Evolutionary conservation across 1,140 invertebrate genomes (phyloP).

Genomic region (Brachystomella parvula): DNA sequence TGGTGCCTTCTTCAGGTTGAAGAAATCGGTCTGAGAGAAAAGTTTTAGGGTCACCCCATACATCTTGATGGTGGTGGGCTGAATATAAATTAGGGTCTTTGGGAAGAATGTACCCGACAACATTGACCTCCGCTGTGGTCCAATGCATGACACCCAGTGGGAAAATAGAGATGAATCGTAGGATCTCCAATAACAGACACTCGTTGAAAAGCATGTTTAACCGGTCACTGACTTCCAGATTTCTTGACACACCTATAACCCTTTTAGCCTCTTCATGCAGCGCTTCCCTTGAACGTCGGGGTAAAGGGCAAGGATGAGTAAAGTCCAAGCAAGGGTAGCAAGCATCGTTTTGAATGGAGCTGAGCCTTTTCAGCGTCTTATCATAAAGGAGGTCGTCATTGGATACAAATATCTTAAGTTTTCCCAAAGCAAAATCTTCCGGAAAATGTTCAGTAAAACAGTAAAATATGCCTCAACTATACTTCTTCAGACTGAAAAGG

Average conservation of each 20-base stretch:
- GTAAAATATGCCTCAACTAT: too few species aligned
- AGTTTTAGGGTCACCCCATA: constrained; percentile 44
- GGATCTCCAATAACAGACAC: constrained; percentile 23
- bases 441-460: too few species aligned
- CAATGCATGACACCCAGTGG: not conserved
- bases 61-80: constrained; percentile 42
- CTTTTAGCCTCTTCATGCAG: not conserved
- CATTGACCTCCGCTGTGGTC: not conserved
- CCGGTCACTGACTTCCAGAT: not conserved
- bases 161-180: constrained; percentile 14
- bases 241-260: not conserved
- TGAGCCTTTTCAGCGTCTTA: too few species aligned
- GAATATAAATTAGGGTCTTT: constrained; percentile 43
- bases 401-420: too few species aligned
- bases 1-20: not conserved
- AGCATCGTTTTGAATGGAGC: too few species aligned
- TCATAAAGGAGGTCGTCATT: too few species aligned
- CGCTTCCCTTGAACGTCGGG: not conserved
- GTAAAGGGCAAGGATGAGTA: not conserved
- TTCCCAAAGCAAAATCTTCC: too few species aligned
- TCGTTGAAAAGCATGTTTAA: constrained; percentile 19
- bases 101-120: constrained; percentile 40
- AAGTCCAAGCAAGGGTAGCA: not conserved
- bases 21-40: constrained; percentile 48
- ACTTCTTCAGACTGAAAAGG: too few species aligned